phyloP scores from a whole-genome alignment of 2,888 invertebrate species.

The Nephrotoma appendiculata region DNA sequence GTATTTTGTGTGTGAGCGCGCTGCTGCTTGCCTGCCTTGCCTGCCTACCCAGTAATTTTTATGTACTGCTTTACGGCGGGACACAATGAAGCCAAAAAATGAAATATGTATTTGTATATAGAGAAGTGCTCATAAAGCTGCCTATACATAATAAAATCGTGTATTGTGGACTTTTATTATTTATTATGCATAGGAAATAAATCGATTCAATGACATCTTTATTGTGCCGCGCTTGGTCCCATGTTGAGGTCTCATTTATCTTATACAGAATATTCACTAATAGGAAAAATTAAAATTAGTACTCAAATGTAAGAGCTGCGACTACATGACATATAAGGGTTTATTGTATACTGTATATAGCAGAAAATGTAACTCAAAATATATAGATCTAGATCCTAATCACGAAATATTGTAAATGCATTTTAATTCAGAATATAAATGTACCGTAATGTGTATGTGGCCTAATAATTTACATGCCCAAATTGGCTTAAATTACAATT shows the following conservation, averaged over 20 bases:
- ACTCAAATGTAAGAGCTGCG: background rate
- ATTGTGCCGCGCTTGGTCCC: background rate
- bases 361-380: no score
- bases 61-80: background rate
- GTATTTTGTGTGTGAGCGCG: background rate
- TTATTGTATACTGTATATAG: background rate
- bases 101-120: background rate
- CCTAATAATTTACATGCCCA: background rate
- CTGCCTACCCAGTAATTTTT: background rate
- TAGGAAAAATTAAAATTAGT: background rate
- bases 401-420: background rate
- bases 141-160: background rate
- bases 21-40: background rate
- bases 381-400: background rate
- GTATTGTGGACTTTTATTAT: background rate
- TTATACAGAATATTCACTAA: background rate
- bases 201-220: background rate
- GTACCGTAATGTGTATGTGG: background rate
- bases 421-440: background rate
- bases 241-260: background rate
- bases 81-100: background rate
- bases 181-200: background rate
- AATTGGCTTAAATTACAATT: background rate
- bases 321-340: background rate
- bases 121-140: background rate